Evolutionary conservation across 2,113 vertebrate genomes (phyloP).

Genomic region (Poicephalus meyeri): DNA sequence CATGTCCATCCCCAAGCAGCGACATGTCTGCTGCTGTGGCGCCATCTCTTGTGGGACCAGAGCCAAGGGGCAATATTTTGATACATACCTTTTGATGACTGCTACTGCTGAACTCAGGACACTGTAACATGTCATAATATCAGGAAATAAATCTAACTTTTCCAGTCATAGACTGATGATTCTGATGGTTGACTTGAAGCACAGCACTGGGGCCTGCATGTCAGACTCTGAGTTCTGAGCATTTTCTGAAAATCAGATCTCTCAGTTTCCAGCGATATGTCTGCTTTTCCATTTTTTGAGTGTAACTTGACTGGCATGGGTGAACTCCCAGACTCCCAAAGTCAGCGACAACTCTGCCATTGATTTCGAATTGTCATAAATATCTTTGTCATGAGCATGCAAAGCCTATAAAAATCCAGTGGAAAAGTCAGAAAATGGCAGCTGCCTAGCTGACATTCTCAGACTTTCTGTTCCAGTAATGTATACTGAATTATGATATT

Average conservation of each 20-base stretch:
- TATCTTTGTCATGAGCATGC: background rate
- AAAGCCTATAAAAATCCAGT: background rate
- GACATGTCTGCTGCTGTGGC: background rate
- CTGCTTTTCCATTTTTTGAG: background rate
- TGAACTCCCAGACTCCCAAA: background rate
- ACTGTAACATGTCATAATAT: background rate
- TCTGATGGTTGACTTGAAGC: background rate
- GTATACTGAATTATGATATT: background rate
- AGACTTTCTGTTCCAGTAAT: background rate
- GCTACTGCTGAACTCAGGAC: too few species aligned
- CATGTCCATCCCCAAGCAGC: accelerated
- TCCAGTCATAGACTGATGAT: background rate
- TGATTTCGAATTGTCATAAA: constrained; percentile 28
- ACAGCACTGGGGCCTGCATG: background rate
- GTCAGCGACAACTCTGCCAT: background rate
- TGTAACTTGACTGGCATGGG: background rate
- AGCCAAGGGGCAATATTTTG: background rate
- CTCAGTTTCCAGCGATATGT: background rate
- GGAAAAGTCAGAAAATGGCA: background rate
- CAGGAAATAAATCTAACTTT: constrained; percentile 14
- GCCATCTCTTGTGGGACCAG: background rate
- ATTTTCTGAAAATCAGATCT: background rate
- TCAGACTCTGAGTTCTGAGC: background rate
- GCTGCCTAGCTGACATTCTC: background rate
- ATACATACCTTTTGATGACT: too few species aligned